Conservation (phyloP, 2,113 vertebrate genomes). For the Cnemophilus loriae region DNA sequence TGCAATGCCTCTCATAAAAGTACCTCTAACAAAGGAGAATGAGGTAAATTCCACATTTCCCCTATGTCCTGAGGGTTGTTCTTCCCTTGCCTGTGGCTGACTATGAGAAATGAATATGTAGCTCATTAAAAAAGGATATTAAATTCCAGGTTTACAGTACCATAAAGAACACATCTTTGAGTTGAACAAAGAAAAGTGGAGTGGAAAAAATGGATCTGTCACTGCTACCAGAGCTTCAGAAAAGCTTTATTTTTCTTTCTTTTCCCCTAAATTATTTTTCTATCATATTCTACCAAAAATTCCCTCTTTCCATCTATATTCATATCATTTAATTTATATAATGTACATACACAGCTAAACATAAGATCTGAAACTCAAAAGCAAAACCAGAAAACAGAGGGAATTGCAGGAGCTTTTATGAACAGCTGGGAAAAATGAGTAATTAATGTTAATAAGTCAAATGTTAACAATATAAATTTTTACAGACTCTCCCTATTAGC, state of each 20-base stretch:
- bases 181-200: not conserved
- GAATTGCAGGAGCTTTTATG: not conserved
- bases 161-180: not conserved
- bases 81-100: not conserved
- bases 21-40: not conserved
- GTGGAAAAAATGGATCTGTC: not conserved
- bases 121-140: not conserved
- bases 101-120: not conserved
- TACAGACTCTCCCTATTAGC: not conserved
- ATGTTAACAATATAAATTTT: not conserved
- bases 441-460: not conserved
- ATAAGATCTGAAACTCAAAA: not conserved
- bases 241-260: not conserved
- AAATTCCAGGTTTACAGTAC: not conserved
- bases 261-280: not conserved
- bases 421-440: not conserved
- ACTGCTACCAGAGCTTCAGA: not conserved
- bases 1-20: not conserved
- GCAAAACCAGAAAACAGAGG: not conserved
- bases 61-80: not conserved
- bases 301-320: not conserved
- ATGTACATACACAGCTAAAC: not conserved
- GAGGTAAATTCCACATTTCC: not conserved
- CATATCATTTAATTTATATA: not conserved
- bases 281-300: not conserved